phyloP scores from a whole-genome alignment of 92 coral and sea anemone genomes.

The Parazoanthus darwini region DNA sequence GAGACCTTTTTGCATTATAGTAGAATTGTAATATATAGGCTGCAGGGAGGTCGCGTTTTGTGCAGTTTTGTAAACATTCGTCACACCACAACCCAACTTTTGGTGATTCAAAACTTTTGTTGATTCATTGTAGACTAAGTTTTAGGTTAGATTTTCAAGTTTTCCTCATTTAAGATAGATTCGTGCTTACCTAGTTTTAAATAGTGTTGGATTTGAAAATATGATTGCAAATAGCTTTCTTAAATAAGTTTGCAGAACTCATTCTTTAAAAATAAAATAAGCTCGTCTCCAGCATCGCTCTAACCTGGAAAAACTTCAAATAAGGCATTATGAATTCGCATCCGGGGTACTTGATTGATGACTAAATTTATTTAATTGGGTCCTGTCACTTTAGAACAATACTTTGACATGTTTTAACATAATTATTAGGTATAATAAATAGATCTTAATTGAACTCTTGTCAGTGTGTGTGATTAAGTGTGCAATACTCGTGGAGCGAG shows the following conservation, averaged over 20 bases:
- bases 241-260: neutral
- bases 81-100: too few species aligned
- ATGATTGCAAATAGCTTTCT: too few species aligned
- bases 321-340: neutral
- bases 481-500: neutral
- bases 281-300: too few species aligned
- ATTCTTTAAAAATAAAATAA: too few species aligned
- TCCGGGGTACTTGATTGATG: conserved; percentile 14
- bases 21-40: too few species aligned
- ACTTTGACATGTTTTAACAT: conserved; percentile 12
- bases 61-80: too few species aligned
- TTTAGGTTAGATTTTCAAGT: neutral
- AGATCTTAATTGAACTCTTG: conserved; percentile 2
- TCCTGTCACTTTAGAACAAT: neutral
- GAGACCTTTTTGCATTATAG: too few species aligned
- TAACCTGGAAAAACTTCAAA: neutral
- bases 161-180: too few species aligned
- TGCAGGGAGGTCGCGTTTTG: too few species aligned
- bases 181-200: neutral
- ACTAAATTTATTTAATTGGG: neutral
- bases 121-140: neutral
- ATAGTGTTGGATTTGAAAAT: too few species aligned
- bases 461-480: neutral
- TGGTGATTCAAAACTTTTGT: too few species aligned
- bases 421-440: conserved; percentile 5